Conservation (phyloP, 2,888 invertebrate genomes). For the Pantelozetes paolii region DNA sequence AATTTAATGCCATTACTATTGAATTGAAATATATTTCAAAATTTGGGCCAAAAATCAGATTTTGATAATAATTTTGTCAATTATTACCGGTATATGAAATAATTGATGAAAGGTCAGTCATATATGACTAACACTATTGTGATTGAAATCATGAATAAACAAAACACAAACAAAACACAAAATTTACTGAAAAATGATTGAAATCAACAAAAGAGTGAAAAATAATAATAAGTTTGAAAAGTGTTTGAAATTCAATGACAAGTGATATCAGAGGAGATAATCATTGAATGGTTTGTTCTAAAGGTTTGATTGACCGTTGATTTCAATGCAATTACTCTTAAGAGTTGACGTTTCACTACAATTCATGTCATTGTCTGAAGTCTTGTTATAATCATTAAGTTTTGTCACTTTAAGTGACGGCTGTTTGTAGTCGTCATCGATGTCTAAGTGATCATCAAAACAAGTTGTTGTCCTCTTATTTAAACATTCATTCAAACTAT, state of each 20-base stretch:
- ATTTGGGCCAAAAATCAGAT: no score
- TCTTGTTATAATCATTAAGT: slow-evolving; percentile 25
- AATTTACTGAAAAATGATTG: background rate
- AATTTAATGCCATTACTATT: no score
- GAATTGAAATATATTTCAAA: no score
- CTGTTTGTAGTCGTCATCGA: background rate
- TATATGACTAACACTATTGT: no score
- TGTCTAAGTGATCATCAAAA: background rate
- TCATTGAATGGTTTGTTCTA: background rate
- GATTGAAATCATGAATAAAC: no score
- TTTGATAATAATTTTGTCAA: no score
- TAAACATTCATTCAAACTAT: slow-evolving; percentile 7
- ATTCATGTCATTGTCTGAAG: background rate
- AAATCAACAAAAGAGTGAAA: no score
- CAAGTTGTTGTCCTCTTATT: slow-evolving; percentile 25
- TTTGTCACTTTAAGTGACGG: slow-evolving; percentile 13
- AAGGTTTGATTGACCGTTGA: slow-evolving; percentile 7
- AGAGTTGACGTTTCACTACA: slow-evolving; percentile 13
- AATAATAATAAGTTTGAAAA: no score
- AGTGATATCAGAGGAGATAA: no score
- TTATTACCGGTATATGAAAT: no score
- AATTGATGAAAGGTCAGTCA: no score
- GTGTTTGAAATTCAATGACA: no score
- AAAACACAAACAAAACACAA: background rate
- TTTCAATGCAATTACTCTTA: slow-evolving; percentile 24